phyloP scores from a whole-genome alignment of 2,888 invertebrate genomes.

The Nomada fucata region DNA sequence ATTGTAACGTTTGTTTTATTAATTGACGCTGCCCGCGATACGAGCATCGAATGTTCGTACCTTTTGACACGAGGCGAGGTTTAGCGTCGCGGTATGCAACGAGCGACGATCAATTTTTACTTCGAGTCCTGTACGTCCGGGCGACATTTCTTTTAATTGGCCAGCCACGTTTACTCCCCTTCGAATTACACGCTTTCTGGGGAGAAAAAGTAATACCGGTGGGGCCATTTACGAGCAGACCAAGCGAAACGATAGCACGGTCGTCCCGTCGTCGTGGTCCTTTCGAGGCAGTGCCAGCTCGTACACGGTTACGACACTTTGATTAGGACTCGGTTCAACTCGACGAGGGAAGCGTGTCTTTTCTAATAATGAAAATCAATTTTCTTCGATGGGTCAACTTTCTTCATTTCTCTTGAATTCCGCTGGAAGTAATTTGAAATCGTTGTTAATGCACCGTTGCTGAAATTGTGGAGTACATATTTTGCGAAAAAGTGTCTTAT shows the following conservation, averaged over 20 bases:
- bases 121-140: background rate
- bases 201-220: constrained; percentile 45
- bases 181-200: constrained; percentile 44
- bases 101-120: constrained; percentile 56
- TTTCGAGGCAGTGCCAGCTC: constrained; percentile 22
- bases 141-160: constrained; percentile 64
- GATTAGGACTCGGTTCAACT: constrained; percentile 6
- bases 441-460: too few relatives aligned
- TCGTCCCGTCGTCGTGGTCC: constrained; percentile 24
- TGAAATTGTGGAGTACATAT: too few relatives aligned
- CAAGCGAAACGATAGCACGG: constrained; percentile 42
- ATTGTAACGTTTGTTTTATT: constrained; percentile 71
- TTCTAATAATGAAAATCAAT: background rate
- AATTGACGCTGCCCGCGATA: constrained; percentile 53
- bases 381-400: background rate
- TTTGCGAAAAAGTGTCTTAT: too few relatives aligned
- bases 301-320: constrained; percentile 35
- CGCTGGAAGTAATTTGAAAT: background rate
- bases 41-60: constrained; percentile 7
- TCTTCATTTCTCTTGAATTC: too few relatives aligned
- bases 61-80: constrained; percentile 35
- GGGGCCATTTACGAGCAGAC: constrained; percentile 54
- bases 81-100: constrained; percentile 62
- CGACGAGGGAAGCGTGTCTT: background rate
- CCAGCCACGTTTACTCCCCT: constrained; percentile 44